Base-by-base conservation (phyloP, 2,113 vertebrate species). In the Cisticola juncidis region DNA sequence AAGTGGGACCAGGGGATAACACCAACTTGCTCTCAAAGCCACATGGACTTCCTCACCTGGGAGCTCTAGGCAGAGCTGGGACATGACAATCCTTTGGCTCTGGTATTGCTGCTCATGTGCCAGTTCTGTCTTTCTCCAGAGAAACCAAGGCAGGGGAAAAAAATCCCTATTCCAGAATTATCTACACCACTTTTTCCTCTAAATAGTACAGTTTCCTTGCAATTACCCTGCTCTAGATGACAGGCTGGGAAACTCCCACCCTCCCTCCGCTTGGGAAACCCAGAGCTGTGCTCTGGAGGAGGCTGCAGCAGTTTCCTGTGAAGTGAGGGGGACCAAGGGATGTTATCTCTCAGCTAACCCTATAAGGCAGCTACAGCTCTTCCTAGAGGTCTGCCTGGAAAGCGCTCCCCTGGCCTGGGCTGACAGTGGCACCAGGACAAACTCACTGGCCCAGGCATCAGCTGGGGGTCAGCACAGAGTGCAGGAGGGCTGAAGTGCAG, bases 401-500 rank as follows among this genome's bases (percentile, higher is more conserved):
- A n/a, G 38, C 0, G 0, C 14, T 80, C 9, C 57, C n/a, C 17
- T 6, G 22, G 26, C 31, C 42, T 44, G 51, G 20, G 36, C 29
- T 3, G 4, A 17, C 1, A 10, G 21, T 40, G 70, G 23, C 42
- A 40, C 18, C 64, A 50, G 35, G 56, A 62, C 40, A 42, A 88
- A 35, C 8, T 18, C 60, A 15, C n/a, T 2, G 2, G 1, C 36
- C 7, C 17, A 13, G 38, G n/a, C 38, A 31, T 9, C 58, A n/a
- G 1, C 25, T 44, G 53, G 18, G 2, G 1, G 10, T 29, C 29
- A 76, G 66, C 2, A 4, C 35, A 38, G 53, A 12, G 0, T 2
- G 53, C 48, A 64, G 71, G 36, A 89, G 58, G 50, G 24, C 58
- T 7, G 14, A 64, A 50, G 26, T 3, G 44, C 31, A 83, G 31